phyloP scores from a whole-genome alignment of 1,140 invertebrate species.

The Dendrolimus punctatus region DNA sequence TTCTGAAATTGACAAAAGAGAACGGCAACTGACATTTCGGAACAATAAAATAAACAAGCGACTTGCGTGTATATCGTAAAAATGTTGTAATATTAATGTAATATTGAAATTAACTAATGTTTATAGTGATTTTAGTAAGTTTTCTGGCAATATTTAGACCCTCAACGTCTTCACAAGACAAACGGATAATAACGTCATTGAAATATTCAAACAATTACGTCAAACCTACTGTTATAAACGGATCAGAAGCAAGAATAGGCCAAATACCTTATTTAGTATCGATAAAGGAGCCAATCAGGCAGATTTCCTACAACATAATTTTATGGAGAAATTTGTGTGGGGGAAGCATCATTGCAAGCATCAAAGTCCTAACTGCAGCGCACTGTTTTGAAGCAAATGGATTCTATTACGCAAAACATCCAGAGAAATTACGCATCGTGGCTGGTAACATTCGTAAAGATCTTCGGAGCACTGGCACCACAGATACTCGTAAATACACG shows the following conservation, averaged over 20 bases:
- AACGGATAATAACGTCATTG: conserved; percentile 34
- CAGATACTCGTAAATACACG: background rate
- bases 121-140: background rate
- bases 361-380: conserved; percentile 14
- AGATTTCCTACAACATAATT: background rate
- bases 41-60: no score
- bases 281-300: conserved; percentile 11
- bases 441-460: conserved; percentile 7
- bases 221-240: conserved; percentile 29
- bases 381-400: conserved; percentile 19
- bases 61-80: no score
- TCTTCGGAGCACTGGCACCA: background rate
- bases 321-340: conserved; percentile 16
- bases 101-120: conserved; percentile 6
- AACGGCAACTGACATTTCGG: no score
- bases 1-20: background rate
- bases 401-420: conserved; percentile 9
- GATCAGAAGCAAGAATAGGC: conserved; percentile 14
- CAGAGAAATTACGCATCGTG: conserved; percentile 3
- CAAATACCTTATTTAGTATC: conserved; percentile 40
- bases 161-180: conserved; percentile 19
- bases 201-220: conserved; percentile 33
- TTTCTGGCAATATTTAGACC: conserved; percentile 1
- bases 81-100: background rate
- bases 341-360: conserved; percentile 13